These are phyloP conservation scores for Stenoptilia bipunctidactyla DNA, from an alignment of 2,888 invertebrate species.

Conservation along the genomic window DNA sequence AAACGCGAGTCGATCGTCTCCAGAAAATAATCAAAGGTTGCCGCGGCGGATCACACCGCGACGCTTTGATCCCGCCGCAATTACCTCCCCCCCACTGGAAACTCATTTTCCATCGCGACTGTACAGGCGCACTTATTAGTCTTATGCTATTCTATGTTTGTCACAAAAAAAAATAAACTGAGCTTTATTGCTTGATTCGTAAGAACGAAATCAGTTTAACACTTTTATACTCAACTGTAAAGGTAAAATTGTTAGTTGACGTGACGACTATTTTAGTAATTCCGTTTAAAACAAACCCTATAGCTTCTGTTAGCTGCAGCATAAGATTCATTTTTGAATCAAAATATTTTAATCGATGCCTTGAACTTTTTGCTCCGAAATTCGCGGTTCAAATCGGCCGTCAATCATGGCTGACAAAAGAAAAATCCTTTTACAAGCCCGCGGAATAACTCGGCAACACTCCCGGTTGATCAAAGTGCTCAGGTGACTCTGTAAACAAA, in stretches of 20 bases:
- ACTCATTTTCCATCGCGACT: constrained; percentile 65
- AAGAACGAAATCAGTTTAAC: too few species aligned
- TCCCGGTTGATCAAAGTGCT: constrained; percentile 52
- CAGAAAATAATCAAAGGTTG: constrained; percentile 46
- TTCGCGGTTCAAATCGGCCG: constrained; percentile 52
- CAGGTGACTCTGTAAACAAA: constrained; percentile 23
- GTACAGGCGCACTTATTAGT: constrained; percentile 60
- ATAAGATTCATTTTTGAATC: too few species aligned
- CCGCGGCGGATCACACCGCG: constrained; percentile 32
- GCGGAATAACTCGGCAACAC: constrained; percentile 31
- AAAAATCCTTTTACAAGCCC: constrained; percentile 56
- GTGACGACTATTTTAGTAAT: too few species aligned
- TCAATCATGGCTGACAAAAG: constrained; percentile 66
- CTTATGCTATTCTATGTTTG: constrained; percentile 1
- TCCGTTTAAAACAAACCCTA: too few species aligned
- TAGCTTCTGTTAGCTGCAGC: too few species aligned
- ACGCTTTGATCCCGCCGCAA: constrained; percentile 44
- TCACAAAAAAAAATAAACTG: too few species aligned
- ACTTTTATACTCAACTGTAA: too few species aligned
- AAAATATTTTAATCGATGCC: too few species aligned
- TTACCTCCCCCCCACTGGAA: constrained; percentile 44
- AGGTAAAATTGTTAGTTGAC: too few species aligned
- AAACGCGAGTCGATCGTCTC: too few species aligned
- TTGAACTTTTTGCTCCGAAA: background rate
- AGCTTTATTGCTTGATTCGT: too few species aligned